phyloP scores from a whole-genome alignment of 2,797 vertebrate genomes.

The Centroberyx gerrardi region DNA sequence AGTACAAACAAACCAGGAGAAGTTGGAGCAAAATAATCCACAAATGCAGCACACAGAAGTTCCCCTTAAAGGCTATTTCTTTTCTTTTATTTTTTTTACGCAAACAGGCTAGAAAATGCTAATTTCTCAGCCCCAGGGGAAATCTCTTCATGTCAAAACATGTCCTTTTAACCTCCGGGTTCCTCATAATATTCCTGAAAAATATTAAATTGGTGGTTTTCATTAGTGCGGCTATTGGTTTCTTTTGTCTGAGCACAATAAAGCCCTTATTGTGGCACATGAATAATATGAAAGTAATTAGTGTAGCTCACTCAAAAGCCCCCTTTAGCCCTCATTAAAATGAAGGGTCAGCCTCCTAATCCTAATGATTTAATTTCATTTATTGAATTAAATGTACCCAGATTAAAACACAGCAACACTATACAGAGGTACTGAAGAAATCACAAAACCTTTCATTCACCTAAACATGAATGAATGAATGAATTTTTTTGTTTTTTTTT shows the following conservation, averaged over 20 bases:
- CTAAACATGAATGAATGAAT: background rate
- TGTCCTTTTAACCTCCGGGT: background rate
- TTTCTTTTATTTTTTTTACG: background rate
- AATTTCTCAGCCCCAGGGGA: background rate
- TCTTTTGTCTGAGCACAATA: conserved; percentile 51
- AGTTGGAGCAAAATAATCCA: background rate
- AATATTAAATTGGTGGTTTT: conserved; percentile 28
- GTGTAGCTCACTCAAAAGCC: conserved; percentile 71
- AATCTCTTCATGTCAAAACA: background rate
- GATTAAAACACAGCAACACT: conserved; percentile 69
- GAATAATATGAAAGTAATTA: conserved; percentile 80
- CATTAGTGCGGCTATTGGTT: conserved; percentile 39
- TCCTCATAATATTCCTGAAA: background rate
- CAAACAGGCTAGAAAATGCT: background rate
- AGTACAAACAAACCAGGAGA: background rate
- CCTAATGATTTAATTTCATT: conserved; percentile 82
- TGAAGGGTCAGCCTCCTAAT: conserved; percentile 69
- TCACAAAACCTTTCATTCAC: background rate
- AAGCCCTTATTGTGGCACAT: conserved; percentile 61
- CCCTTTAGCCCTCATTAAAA: conserved; percentile 74
- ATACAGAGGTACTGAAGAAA: conserved; percentile 31
- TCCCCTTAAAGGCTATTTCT: background rate
- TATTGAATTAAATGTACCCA: conserved; percentile 70
- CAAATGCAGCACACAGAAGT: background rate
- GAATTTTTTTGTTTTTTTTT: no score